These are phyloP conservation scores for Drosophila willistoni DNA, from an alignment of 1,140 invertebrate genomes.

Conservation along the genomic window DNA sequence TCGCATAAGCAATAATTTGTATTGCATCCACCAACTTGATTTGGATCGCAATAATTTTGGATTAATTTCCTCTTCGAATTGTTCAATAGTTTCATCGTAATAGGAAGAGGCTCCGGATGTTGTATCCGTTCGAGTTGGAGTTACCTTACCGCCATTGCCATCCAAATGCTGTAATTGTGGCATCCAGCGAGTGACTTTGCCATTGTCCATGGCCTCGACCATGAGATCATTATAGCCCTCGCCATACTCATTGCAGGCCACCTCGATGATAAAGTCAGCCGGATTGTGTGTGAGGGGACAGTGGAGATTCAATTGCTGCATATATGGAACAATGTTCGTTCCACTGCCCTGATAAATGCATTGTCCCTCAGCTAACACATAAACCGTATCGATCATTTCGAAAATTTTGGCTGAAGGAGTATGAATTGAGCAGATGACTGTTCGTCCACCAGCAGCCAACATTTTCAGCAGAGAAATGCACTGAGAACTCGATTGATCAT, in stretches of 20 bases:
- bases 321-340: slow-evolving; percentile 88
- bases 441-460: slow-evolving; percentile 91
- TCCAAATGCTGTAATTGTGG: slow-evolving; percentile 29
- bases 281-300: slow-evolving; percentile 92
- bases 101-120: slow-evolving; percentile 77
- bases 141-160: slow-evolving; percentile 28
- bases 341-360: slow-evolving; percentile 90
- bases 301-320: slow-evolving; percentile 86
- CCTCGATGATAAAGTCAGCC: slow-evolving; percentile 92
- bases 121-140: slow-evolving; percentile 70
- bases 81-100: slow-evolving; percentile 68
- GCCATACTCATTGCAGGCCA: slow-evolving; percentile 90
- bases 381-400: slow-evolving; percentile 90
- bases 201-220: slow-evolving; percentile 87
- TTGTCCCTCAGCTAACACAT: slow-evolving; percentile 89
- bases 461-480: slow-evolving; percentile 90
- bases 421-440: slow-evolving; percentile 95
- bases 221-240: slow-evolving; percentile 86
- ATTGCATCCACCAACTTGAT: slow-evolving; percentile 87
- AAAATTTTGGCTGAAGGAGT: slow-evolving; percentile 93
- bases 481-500: slow-evolving; percentile 90
- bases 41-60: slow-evolving; percentile 84
- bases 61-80: slow-evolving; percentile 78
- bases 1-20: slow-evolving; percentile 86
- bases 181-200: slow-evolving; percentile 84